Percentiles rank a stretch among this genome's conserved stretches.
phyloP scores from a whole-genome alignment of 1,140 invertebrate species.

The Amphibalanus amphitrite region DNA sequence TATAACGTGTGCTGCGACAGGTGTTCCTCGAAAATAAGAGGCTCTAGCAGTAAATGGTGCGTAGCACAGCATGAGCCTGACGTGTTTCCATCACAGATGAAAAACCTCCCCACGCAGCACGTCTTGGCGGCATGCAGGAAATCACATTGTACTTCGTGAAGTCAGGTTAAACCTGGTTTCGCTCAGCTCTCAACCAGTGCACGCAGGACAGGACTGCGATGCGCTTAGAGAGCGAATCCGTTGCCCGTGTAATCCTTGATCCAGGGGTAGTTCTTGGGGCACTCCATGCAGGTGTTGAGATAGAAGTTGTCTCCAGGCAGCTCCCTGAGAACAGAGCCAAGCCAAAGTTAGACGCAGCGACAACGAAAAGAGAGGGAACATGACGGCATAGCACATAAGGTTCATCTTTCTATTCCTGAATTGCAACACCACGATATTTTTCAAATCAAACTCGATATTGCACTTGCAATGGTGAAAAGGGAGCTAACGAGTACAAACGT shows the following conservation, averaged over 20 bases:
- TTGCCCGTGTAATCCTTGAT: constrained; percentile 85
- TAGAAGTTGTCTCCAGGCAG: constrained; percentile 77
- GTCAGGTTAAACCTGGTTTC: not conserved
- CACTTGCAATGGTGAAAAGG: no score
- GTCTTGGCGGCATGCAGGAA: not conserved
- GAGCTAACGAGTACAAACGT: no score
- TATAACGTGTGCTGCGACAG: no score
- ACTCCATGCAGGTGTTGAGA: constrained; percentile 88
- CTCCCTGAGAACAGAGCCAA: constrained; percentile 30
- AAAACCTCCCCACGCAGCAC: not conserved
- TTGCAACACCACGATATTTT: no score
- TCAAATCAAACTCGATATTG: no score
- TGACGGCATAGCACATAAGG: no score
- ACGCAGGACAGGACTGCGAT: no score
- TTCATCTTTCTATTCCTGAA: no score
- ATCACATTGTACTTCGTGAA: not conserved
- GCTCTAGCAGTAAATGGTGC: not conserved
- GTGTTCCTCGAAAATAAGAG: not conserved
- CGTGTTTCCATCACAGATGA: not conserved
- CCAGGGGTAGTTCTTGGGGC: constrained; percentile 90
- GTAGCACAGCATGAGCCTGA: not conserved
- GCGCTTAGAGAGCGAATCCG: constrained; percentile 47
- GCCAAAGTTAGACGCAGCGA: no score
- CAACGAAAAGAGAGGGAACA: no score
- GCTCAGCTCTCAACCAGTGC: no score